Percentiles rank a stretch among this genome's conserved stretches.
These are phyloP conservation scores for Aspidiotus rigidus DNA, from an alignment of 2,888 invertebrate genomes.

Conservation along the genomic window DNA sequence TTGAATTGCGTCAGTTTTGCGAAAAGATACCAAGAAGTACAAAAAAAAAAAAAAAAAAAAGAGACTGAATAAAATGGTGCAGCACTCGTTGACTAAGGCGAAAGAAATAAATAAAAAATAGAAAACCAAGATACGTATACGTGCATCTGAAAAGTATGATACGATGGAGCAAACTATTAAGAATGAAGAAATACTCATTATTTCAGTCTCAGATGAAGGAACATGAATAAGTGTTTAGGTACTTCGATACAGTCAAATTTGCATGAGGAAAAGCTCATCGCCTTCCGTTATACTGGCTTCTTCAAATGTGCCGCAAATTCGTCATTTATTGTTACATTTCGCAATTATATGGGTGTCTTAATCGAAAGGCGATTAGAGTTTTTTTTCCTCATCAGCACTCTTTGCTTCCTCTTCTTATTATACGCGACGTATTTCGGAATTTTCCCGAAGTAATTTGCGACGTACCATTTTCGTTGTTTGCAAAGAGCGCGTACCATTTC, in stretches of 20 bases:
- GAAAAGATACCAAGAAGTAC: background rate
- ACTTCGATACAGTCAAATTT: conserved; percentile 18
- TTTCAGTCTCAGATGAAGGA: conserved; percentile 26
- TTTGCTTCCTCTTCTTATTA: background rate
- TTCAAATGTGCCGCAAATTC: conserved; percentile 9
- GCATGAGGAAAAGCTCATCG: conserved; percentile 14
- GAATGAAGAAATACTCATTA: conserved; percentile 16
- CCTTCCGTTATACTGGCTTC: conserved; percentile 12
- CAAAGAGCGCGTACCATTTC: background rate
- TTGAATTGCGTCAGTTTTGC: background rate
- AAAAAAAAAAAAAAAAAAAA: background rate
- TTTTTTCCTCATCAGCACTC: background rate
- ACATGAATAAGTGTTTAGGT: conserved; percentile 20
- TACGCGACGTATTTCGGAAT: background rate
- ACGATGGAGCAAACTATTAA: background rate
- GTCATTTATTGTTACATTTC: background rate
- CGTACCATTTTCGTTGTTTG: background rate
- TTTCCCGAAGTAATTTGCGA: background rate
- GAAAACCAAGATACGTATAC: background rate
- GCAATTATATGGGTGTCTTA: background rate
- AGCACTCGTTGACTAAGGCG: background rate
- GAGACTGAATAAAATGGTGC: background rate
- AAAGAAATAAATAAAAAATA: background rate
- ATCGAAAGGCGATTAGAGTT: conserved; percentile 2
- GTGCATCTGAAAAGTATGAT: too few species aligned